Conservation (phyloP, 1,140 invertebrate genomes). For the Bombyx mori region ASM3026992v2 NC_085127.1:7108001-7108500, state of each 20-base stretch:
- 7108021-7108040: no score
- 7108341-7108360: constrained; percentile 71
- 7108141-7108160: constrained; percentile 1
- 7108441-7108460: constrained; percentile 40
- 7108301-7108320: constrained; percentile 68
- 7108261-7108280: constrained; percentile 57
- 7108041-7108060: no score
- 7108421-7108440: constrained; percentile 52
- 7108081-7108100: no score
- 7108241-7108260: constrained; percentile 57
- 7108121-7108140: no score
- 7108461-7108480: neutral
- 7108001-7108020: no score
- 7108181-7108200: constrained; percentile 6
- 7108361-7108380: constrained; percentile 65
- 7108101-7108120: no score
- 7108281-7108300: constrained; percentile 64
- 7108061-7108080: no score
- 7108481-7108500: no score
- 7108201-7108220: constrained; percentile 11
- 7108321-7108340: constrained; percentile 69
- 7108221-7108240: constrained; percentile 52
- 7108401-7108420: constrained; percentile 62
- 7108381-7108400: constrained; percentile 46
- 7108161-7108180: constrained; percentile 5